Base-by-base conservation (phyloP, 1,140 invertebrate genomes). In the Brachionus calyciflorus region DNA sequence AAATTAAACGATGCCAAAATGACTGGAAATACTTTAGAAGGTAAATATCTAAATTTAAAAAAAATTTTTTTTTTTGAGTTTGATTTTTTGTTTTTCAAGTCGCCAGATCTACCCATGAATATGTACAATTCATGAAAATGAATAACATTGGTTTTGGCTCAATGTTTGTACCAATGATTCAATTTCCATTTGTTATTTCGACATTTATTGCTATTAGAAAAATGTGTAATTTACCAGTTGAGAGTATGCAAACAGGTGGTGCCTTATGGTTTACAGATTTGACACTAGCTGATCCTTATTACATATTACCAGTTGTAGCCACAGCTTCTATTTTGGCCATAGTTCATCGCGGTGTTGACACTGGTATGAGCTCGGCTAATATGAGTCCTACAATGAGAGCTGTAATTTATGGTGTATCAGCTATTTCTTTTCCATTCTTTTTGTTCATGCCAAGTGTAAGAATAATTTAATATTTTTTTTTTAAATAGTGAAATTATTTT, bases 231-330 rank as follows among this genome's bases (percentile, higher is more conserved):
- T 85, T 90, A 9, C 94, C 93, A 1, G 89, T 98, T 10, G 91
- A 92, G 70, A 93, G 92, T 82, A 88, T 98, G 87, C 89, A 89
- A 78, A 84, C 87, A 21, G 96, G 95, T n/a, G 96, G 96, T 3
- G 77, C 94, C 0, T 90, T 87, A 65, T 99, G 96, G 96, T 95
- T 98, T 82, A 87, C 87, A 0, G 93, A 99, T 88, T 87, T 99
- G 12, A 94, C 93, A 3, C 79, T 93, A 7, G 85, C 90, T 28
- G 96, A 99, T 87, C 94, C 94, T 10, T 94, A 88, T 83, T 98
- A 91, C 81, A 77, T 92, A 19, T 84, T 99, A 73, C 96, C 96
- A 2, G 1, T 95, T 0, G 85, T 95, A 49, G 96, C 94, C 1
- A 89, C 90, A 83, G 80, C 86, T 0, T 95, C 94, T 3, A 82